These are phyloP conservation scores for Siderastrea radians DNA, from an alignment of 92 coral and sea anemone genomes.

Conservation along the genomic window DNA sequence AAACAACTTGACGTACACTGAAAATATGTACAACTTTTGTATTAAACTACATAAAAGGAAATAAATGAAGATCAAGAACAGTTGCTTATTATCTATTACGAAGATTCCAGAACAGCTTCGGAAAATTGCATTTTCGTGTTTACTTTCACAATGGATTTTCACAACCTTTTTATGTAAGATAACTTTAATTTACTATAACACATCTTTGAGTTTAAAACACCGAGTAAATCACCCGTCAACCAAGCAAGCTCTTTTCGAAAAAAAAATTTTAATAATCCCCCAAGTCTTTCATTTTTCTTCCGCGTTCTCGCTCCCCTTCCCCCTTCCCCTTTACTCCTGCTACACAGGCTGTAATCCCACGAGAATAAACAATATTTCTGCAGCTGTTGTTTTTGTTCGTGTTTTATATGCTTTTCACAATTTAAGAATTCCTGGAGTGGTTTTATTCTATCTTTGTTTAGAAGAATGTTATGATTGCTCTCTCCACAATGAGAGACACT, in stretches of 20 bases:
- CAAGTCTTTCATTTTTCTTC: too few species aligned
- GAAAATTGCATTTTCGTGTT: not conserved
- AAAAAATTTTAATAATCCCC: too few species aligned
- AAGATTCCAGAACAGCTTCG: not conserved
- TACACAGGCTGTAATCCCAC: too few species aligned
- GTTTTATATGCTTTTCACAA: not conserved
- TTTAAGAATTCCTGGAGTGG: not conserved
- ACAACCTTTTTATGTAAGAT: not conserved
- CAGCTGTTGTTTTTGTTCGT: slow-evolving; percentile 4
- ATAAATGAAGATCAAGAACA: too few species aligned
- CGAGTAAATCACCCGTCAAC: not conserved
- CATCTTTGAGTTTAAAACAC: not conserved
- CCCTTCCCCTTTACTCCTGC: too few species aligned
- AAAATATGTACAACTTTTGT: too few species aligned
- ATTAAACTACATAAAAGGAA: too few species aligned
- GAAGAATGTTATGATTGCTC: not conserved
- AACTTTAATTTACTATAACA: not conserved
- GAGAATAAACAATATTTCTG: not conserved
- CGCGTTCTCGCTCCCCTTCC: too few species aligned
- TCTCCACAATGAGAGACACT: not conserved
- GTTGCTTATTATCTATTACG: too few species aligned
- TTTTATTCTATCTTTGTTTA: not conserved
- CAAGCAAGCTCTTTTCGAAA: not conserved
- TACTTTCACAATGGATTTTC: not conserved
- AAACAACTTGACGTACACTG: too few species aligned